Evolutionary conservation across 2,797 vertebrate species (phyloP), one percentile per base, ranked within the genome.

Genomic region (Danionella dracula): DNA sequence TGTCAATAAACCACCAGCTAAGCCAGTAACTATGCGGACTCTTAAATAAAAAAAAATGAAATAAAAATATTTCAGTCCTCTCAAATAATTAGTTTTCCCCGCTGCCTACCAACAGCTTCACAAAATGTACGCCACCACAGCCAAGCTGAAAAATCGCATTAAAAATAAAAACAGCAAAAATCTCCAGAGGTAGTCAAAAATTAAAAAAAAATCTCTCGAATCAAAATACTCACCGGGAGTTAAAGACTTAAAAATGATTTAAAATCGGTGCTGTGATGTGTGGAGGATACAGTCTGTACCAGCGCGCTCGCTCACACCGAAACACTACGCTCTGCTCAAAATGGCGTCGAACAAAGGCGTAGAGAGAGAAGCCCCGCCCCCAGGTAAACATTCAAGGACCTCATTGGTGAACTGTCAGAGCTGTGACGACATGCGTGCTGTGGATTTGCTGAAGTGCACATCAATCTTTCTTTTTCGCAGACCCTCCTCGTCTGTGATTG

Each of bases 151-250:
- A 83, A 88, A 86, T 82, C 53, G 71, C 77, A 76, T 77, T 82
- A 77, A 84, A 87, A 89, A 85, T 71, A 67, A 84, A 86, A 86
- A 48, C 27, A 17, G 9, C 44, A 54, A 75, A 81, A 89, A 69
- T 71, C 82, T 82, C 85, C 82, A 82, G 81, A 82, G 84, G 83
- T 77, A 81, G 80, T 74, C 78, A 78, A 83, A 85, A 79, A 80
- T 58, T 68, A 51, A 81, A 84, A 78, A 81, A 87, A 87, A 86
- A 74, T 79, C 82, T 86, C 77, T 85, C 75, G 72, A 67, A 80
- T 76, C 80, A 87, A 88, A 89, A 89, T 88, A 90, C 88, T 87
- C 85, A 89, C 86, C 87, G 77, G 80, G 85, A 89, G 83, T 34
- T 85, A 82, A 87, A 78, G 68, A 85, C 73, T 87, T 27, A 90